Evolutionary conservation across 64 coral and sea anemone genomes (phyloP).

Genomic region (Platygyra sinensis): DNA sequence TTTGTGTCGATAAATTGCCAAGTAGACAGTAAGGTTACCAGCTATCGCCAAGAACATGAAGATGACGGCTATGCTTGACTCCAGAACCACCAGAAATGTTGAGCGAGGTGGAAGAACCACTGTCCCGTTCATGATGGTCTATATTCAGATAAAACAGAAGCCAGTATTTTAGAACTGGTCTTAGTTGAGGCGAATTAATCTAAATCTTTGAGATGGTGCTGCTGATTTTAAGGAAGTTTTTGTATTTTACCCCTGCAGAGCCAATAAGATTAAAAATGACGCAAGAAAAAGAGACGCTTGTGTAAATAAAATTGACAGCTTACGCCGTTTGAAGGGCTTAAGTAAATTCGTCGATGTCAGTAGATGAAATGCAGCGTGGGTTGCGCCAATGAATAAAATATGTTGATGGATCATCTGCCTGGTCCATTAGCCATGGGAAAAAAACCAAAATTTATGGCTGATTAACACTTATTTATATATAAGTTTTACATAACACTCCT

Average conservation of each 20-base stretch:
- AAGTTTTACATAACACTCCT: too few species aligned
- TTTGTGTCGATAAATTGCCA: constrained; percentile 28
- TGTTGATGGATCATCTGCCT: not conserved
- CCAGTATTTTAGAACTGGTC: not conserved
- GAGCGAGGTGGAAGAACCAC: constrained; percentile 18
- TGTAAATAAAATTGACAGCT: not conserved
- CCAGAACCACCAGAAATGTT: constrained; percentile 25
- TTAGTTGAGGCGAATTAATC: not conserved
- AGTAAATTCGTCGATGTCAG: not conserved
- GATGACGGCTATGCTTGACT: constrained; percentile 7
- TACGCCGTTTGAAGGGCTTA: not conserved
- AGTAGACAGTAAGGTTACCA: constrained; percentile 30
- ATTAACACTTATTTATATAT: not conserved
- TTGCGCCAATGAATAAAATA: not conserved
- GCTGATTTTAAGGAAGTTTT: not conserved
- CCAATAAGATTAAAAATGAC: not conserved
- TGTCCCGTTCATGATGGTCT: not conserved
- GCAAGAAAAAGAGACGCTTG: not conserved
- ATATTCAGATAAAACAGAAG: not conserved
- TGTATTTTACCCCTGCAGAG: not conserved
- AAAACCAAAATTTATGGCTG: not conserved
- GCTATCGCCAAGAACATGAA: constrained; percentile 9
- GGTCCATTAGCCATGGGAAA: not conserved
- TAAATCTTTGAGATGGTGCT: not conserved
- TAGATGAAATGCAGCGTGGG: not conserved